A percentile compares a stretch with the other conserved stretches of the same genome.
These are phyloP conservation scores for Stomatorhinus walkeri DNA, from an alignment of 2,797 vertebrate species.

Conservation along the genomic window DNA sequence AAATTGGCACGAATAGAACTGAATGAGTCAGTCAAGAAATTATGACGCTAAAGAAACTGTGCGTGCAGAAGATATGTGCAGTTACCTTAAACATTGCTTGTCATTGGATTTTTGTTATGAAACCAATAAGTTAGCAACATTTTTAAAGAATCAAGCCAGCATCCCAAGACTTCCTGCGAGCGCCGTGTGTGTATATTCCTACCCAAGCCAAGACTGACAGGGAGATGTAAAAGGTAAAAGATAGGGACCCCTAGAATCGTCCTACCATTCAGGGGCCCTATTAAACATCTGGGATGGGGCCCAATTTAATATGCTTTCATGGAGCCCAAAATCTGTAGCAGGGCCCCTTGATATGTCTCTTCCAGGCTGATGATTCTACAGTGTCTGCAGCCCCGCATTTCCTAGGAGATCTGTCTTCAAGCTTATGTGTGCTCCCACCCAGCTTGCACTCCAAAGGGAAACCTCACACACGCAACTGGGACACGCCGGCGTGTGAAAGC, in stretches of 20 bases:
- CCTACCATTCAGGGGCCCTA: background rate
- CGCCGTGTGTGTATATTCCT: background rate
- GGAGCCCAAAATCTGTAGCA: background rate
- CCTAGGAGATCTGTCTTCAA: background rate
- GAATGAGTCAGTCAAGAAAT: background rate
- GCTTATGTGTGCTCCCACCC: background rate
- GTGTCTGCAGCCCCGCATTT: background rate
- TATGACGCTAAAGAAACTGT: background rate
- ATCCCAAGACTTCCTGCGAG: background rate
- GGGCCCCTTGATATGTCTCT: background rate
- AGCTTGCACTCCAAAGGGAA: background rate
- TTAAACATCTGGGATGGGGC: background rate
- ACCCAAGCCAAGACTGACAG: background rate
- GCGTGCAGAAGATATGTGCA: background rate
- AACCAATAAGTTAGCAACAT: background rate
- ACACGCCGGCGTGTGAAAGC: background rate
- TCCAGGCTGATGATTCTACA: background rate
- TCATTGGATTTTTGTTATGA: background rate
- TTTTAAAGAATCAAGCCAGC: background rate
- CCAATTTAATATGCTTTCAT: background rate
- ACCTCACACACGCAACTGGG: slow-evolving; percentile 12
- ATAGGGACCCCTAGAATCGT: no score
- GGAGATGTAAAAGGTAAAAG: background rate
- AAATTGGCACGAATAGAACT: background rate
- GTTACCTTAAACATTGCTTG: background rate